These are phyloP conservation scores for Euwallacea similis DNA, from an alignment of 1,140 invertebrate genomes.

Conservation along the genomic window DNA sequence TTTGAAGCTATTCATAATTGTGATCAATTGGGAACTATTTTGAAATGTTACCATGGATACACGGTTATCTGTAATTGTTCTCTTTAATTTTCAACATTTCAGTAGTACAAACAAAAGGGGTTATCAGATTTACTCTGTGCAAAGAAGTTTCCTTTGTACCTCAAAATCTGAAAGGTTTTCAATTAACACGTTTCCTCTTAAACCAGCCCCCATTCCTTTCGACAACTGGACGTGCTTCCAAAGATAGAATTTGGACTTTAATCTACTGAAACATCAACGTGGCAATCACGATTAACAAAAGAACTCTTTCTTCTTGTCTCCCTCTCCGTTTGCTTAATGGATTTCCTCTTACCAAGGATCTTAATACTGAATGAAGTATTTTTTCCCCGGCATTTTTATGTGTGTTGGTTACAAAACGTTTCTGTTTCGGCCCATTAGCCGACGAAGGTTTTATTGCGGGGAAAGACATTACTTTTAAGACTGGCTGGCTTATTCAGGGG, in stretches of 20 bases:
- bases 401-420: slow-evolving; percentile 16
- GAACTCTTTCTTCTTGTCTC: not conserved
- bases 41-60: no score
- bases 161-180: not conserved
- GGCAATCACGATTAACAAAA: not conserved
- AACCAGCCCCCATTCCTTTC: not conserved
- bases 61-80: no score
- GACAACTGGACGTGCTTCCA: not conserved
- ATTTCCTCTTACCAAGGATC: not conserved
- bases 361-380: not conserved
- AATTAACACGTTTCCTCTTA: not conserved
- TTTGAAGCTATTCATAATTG: no score
- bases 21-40: no score
- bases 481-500: slow-evolving; percentile 8
- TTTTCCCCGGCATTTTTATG: not conserved
- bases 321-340: not conserved
- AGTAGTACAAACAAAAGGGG: no score
- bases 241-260: not conserved
- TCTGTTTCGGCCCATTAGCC: slow-evolving; percentile 8
- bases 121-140: no score
- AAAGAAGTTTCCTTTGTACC: no score
- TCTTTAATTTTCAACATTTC: no score
- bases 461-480: slow-evolving; percentile 16
- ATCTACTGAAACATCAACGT: not conserved
- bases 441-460: slow-evolving; percentile 11